These are phyloP conservation scores for Meteorus colon DNA, from an alignment of 2,888 invertebrate genomes.

Conservation along the genomic window DNA sequence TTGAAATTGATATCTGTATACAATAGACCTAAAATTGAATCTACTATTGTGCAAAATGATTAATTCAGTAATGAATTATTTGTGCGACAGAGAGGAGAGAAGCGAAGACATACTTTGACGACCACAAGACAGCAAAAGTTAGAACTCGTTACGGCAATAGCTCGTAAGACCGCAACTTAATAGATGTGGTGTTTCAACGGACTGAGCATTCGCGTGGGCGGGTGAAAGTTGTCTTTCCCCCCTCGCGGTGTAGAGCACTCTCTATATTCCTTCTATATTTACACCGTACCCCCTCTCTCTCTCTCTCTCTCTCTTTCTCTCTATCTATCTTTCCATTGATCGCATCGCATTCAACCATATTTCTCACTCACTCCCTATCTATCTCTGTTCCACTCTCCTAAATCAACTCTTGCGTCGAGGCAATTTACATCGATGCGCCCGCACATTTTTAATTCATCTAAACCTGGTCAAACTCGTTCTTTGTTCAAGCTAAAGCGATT, in stretches of 20 bases:
- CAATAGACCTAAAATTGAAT: background rate
- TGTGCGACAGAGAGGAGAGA: background rate
- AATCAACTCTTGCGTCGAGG: constrained; percentile 31
- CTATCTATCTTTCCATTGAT: constrained; percentile 32
- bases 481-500: constrained; percentile 23
- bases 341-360: background rate
- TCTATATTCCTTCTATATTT: constrained; percentile 38
- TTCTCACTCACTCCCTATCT: constrained; percentile 24
- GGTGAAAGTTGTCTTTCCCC: constrained; percentile 67
- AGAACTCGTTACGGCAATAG: constrained; percentile 55
- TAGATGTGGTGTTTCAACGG: constrained; percentile 48
- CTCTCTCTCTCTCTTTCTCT: constrained; percentile 26
- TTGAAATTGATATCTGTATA: background rate
- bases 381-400: constrained; percentile 10
- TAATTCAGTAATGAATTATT: background rate
- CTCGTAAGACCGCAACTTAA: constrained; percentile 51
- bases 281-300: constrained; percentile 38
- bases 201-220: constrained; percentile 59
- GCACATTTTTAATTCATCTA: constrained; percentile 10
- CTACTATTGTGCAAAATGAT: background rate
- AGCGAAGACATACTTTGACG: background rate
- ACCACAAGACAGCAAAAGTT: constrained; percentile 46
- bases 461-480: constrained; percentile 42
- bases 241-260: constrained; percentile 42
- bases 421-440: constrained; percentile 33